Evolutionary conservation across 2,113 vertebrate genomes (phyloP).

Genomic region (Stegostoma tigrinum): DNA sequence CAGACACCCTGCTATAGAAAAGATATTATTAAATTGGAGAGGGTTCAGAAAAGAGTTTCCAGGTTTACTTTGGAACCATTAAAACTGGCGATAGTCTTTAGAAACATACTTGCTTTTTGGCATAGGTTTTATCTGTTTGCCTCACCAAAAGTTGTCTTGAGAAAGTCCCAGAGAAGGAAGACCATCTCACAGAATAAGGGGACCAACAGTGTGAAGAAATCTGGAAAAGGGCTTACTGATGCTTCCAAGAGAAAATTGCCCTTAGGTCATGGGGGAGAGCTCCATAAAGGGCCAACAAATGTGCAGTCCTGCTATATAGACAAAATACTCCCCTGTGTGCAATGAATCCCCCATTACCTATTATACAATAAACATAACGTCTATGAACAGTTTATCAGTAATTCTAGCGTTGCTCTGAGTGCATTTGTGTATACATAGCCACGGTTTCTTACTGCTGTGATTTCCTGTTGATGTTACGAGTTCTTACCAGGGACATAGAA

Average conservation of each 20-base stretch:
- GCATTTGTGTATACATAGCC: neutral
- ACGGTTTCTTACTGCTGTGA: neutral
- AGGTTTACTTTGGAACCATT: neutral
- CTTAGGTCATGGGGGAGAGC: neutral
- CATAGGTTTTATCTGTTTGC: neutral
- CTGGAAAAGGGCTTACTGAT: neutral
- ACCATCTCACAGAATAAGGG: neutral
- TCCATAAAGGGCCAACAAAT: neutral
- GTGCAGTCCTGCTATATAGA: neutral
- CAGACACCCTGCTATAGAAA: too few relatives aligned
- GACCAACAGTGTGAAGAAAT: neutral
- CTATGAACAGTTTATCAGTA: neutral
- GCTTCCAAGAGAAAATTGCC: neutral
- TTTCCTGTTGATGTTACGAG: neutral
- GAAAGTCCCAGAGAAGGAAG: neutral
- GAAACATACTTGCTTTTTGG: neutral
- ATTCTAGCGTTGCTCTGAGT: neutral
- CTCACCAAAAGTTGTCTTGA: neutral
- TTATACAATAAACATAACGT: neutral
- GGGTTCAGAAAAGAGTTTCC: too few relatives aligned
- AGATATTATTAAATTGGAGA: too few relatives aligned
- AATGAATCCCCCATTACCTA: neutral
- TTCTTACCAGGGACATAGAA: neutral
- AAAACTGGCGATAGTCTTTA: neutral
- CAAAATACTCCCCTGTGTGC: neutral